Conservation (phyloP, 2,888 invertebrate species). For the Ellobium chinense region DNA sequence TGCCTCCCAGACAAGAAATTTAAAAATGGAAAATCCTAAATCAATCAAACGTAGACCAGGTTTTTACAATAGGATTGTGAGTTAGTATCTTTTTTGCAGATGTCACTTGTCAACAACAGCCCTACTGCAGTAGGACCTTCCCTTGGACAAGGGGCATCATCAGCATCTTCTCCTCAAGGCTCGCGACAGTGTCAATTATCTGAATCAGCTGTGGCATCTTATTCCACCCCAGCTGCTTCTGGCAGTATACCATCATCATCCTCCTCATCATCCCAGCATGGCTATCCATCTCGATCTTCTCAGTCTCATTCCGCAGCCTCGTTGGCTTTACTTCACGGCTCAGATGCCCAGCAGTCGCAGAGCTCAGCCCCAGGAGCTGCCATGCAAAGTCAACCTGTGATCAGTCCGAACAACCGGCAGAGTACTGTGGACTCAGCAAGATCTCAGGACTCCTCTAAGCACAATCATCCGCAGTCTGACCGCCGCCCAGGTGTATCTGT, state of each 20-base stretch:
- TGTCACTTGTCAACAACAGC: conserved; percentile 8
- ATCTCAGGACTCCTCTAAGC: neutral
- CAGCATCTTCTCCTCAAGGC: conserved; percentile 6
- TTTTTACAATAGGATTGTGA: no score
- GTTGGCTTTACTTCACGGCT: neutral
- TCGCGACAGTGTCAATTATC: neutral
- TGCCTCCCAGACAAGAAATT: no score
- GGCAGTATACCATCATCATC: neutral
- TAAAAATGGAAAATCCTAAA: no score
- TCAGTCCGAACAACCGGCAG: conserved; percentile 4
- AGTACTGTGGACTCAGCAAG: neutral
- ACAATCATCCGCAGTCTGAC: conserved; percentile 12
- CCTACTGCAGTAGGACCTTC: conserved; percentile 1
- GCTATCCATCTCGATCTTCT: neutral
- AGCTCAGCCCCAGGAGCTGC: neutral
- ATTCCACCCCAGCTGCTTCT: neutral
- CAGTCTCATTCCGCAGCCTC: neutral
- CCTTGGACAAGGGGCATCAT: conserved; percentile 2
- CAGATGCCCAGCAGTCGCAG: neutral
- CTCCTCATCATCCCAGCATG: neutral
- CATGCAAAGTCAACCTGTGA: neutral
- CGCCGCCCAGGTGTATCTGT: neutral
- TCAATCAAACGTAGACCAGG: no score
- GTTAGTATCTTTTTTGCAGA: conserved; percentile 20
- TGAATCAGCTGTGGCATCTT: neutral